Evolutionary conservation across 2,797 vertebrate species (phyloP), one percentile per base, ranked within the genome.

Genomic region (Babyrousa celebensis): DNA sequence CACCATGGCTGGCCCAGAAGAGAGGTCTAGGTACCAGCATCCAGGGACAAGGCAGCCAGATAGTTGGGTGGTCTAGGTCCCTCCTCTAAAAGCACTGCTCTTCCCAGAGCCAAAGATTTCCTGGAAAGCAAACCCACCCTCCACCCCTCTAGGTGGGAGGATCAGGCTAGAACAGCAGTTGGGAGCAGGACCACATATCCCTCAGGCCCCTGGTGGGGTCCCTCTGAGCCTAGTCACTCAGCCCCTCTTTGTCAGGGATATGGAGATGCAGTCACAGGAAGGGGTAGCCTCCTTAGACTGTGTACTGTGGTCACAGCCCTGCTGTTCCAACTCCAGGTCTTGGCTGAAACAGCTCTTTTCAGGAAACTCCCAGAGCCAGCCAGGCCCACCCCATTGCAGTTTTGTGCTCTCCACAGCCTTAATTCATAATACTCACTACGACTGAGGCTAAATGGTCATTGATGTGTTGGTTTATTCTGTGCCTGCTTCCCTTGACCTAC

Each of bases 71-170:
- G 20, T 6, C 29, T 21, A 25, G 62, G 15, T 15, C 32, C 91
- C 84, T 62, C 72, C 36, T 29, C 36, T 12, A 2, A 16, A 21
- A 75, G 29, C 48, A 7, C 20, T 43, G 48, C 54, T 75, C 79
- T 75, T 89, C 36, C 48, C 75, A 52, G 58, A 97, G 74, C 65
- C 25, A 75, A 17, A 43, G 78, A 27, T 36, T 74, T 95, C 94
- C 67, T 25, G 5, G 48, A 89, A 92, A 96, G 82, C 43, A 79
- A 29, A 71, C 17, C 21, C 7, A 54, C 10, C 52, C 27, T 85
- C 70, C 25, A 11, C 0, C 20, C 29, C 68, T 40, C 12, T 3
- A 11, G 79, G 71, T 6, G 6, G 54, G 54, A 48, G 25, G 29
- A 1, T 12, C 8, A 10, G 3, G 3, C 32, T n/a, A 32, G 52